Evolutionary conservation across 2,797 vertebrate species (phyloP), one percentile per base, ranked within the genome.

Genomic region (Alosa sapidissima): DNA sequence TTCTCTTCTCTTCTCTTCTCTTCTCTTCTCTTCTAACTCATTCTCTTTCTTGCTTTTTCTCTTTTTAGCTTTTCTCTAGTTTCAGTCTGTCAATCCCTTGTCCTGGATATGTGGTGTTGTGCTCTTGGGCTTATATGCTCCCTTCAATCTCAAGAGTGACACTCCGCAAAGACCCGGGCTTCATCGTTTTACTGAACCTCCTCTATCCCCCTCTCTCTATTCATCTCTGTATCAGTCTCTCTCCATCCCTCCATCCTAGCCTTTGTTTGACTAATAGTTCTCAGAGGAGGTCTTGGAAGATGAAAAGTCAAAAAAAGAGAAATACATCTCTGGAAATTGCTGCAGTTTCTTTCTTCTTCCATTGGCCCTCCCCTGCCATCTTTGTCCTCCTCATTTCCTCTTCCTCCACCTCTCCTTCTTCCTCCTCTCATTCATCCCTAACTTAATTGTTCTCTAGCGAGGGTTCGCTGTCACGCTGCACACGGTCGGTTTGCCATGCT

Each of bases 201-300:
- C 5, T 36, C 36, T 16, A 19, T 75, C 68, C 16, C 19, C 16
- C 54, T 4, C 36, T 75, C 16, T 14, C 68, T 75, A 5, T 68
- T 36, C 10, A 24, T 68, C 36, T 45, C 36, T 0, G 19, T 36
- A 24, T 60, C n/a, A 58, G 7, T 24, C 21, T 60, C 58, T 24
- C 58, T 60, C 58, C 9, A 1, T 60, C 58, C 58, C 58, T 60
- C 58, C 54, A 55, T 55, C 54, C 16, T 55, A 55, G 14, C 68
- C 19, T 78, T 36, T 78, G 72, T 78, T 78, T 78, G 72, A 78
- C 72, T 78, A 78, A 78, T 78, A 47, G 72, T 16, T 55, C 72
- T 78, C 72, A 78, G 72, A 78, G 72, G 72, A 78, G 72, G 68
- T 33, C 68, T 41, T 41, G 68, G 33, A 41, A 41, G 72, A 78